Percentiles rank a stretch among this genome's conserved stretches.
phyloP scores from a whole-genome alignment of 2,888 invertebrate species.

The Erynnis tages region DNA sequence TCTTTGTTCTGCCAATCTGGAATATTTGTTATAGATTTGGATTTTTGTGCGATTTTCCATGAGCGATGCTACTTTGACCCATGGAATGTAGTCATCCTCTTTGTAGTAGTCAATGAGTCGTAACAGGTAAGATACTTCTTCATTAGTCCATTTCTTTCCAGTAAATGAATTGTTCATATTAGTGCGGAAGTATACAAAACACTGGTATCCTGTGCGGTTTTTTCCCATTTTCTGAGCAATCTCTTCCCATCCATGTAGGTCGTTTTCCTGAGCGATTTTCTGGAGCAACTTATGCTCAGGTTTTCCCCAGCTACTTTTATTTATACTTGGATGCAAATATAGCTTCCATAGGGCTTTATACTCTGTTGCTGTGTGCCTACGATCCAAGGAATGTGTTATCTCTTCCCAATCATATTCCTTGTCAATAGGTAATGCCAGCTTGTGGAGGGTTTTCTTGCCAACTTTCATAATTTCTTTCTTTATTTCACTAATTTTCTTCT shows the following conservation, averaged over 20 bases:
- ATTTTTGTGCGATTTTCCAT: conserved; percentile 84
- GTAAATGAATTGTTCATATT: conserved; percentile 55
- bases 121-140: conserved; percentile 85
- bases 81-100: conserved; percentile 86
- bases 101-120: conserved; percentile 83
- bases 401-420: conserved; percentile 82
- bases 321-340: conserved; percentile 85
- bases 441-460: conserved; percentile 43
- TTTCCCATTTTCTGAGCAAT: conserved; percentile 82
- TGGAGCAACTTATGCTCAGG: conserved; percentile 52
- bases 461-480: conserved; percentile 43
- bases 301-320: conserved; percentile 65
- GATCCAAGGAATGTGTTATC: conserved; percentile 67
- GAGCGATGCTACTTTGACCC: conserved; percentile 85
- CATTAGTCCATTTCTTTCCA: conserved; percentile 82
- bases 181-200: conserved; percentile 84
- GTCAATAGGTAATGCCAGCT: conserved; percentile 56
- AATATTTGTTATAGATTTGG: conserved; percentile 84
- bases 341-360: conserved; percentile 87
- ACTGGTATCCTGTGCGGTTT: conserved; percentile 85
- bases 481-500: conserved; percentile 37
- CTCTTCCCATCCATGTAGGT: conserved; percentile 84
- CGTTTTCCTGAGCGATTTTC: conserved; percentile 50
- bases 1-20: conserved; percentile 58
- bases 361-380: conserved; percentile 83